Percentiles rank a stretch among this genome's conserved stretches.
Conservation (phyloP, 2,113 vertebrate species). For the Steatornis caripensis region DNA sequence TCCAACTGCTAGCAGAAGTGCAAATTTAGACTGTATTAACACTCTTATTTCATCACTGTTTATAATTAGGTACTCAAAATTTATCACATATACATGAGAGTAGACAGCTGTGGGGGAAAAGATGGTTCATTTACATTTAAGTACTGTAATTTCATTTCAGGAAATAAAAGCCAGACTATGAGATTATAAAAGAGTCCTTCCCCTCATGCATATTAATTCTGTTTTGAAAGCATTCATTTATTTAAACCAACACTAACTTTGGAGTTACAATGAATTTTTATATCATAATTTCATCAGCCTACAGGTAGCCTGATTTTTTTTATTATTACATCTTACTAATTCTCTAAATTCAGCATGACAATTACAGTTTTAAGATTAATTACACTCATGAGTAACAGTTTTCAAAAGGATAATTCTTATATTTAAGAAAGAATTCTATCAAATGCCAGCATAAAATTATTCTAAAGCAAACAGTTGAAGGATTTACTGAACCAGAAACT, state of each 20-base stretch:
- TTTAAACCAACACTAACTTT: not conserved
- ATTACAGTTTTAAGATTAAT: not conserved
- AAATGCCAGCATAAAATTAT: not conserved
- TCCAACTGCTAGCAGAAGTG: not conserved
- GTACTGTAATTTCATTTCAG: slow-evolving; percentile 9
- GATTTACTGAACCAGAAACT: not conserved
- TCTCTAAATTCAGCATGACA: not conserved
- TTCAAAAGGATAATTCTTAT: not conserved
- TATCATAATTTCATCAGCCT: not conserved
- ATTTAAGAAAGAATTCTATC: not conserved
- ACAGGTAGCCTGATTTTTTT: not conserved
- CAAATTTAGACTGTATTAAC: not conserved
- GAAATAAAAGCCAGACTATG: not conserved
- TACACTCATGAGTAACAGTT: not conserved
- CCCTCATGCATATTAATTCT: not conserved
- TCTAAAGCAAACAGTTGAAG: not conserved
- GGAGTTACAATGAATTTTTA: not conserved
- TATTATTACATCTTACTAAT: not conserved
- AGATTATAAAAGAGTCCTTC: not conserved
- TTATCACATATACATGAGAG: not conserved
- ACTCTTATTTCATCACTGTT: not conserved
- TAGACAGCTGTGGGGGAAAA: slow-evolving; percentile 10
- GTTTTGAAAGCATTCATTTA: not conserved
- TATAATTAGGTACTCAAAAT: slow-evolving; percentile 34
- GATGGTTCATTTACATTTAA: slow-evolving; percentile 25